Evolutionary conservation across 2,113 vertebrate species (phyloP), one percentile per base, ranked within the genome.

Genomic region (Sander lucioperca): DNA sequence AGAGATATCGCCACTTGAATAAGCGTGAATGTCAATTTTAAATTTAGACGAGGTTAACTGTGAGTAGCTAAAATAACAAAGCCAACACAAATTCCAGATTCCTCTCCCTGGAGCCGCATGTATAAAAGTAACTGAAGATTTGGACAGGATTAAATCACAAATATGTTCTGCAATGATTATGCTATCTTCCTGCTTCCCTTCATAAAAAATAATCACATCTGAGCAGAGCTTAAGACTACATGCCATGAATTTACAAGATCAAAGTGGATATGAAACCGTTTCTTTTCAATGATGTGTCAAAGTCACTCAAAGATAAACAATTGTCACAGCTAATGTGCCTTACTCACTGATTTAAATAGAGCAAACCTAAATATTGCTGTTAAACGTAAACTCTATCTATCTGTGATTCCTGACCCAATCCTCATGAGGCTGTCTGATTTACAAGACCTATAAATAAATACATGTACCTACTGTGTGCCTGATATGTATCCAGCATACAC

Each of bases 361-460:
- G 62, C 27, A 65, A 77, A 87, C 25, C 68, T 63, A 87, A 90
- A 85, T 84, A 88, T 77, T 87, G 63, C 63, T 64, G 25, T 75
- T 82, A 56, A 92, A 86, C 45, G 57, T 90, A 91, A 89, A 92
- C 87, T 77, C 54, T 75, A 51, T 75, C 50, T 86, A 27, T 85
- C 76, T 74, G 75, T 83, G 81, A 84, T 78, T 50, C 79, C 50
- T 73, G 80, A 72, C 51, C 63, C 65, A 64, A 71, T 78, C 75
- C 82, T 76, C 76, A 56, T 25, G 30, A 77, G 45, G 12, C 62
- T 74, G 53, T 79, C 51, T 80, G 68, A 88, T 91, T 82, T 82
- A 88, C 75, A 86, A 74, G 59, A 77, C 48, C 54, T 9, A 84
- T 56, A 77, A 79, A 78, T 70, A 84, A 88, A 90, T 82, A 78